Percentiles rank a stretch among this genome's conserved stretches.
Conservation (phyloP, 2,797 vertebrate species). For the Sebastes vulpes region DNA sequence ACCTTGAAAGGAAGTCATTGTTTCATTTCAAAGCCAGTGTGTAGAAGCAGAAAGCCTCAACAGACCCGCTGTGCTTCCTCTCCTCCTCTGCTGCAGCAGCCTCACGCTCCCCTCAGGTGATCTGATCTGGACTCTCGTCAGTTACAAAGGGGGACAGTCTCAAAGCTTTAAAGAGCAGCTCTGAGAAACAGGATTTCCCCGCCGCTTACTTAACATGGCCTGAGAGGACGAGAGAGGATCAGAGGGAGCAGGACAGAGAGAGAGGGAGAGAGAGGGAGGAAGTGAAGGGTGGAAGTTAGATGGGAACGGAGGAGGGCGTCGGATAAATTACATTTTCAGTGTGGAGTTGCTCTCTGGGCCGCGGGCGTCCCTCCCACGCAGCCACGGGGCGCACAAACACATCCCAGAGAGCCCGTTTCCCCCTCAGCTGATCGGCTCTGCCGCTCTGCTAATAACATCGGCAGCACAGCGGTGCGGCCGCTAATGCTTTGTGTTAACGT, state of each 20-base stretch:
- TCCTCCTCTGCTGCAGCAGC: too few relatives aligned
- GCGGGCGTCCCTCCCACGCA: background rate
- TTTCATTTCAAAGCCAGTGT: background rate
- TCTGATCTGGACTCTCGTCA: background rate
- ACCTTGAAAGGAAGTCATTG: background rate
- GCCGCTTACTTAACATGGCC: background rate
- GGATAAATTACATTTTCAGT: constrained; percentile 11
- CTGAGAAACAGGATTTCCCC: constrained; percentile 3
- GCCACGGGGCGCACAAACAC: background rate
- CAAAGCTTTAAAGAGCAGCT: background rate
- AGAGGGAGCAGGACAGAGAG: background rate
- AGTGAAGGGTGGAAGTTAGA: background rate
- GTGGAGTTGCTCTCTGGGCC: background rate
- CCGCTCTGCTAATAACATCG: background rate
- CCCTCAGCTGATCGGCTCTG: background rate
- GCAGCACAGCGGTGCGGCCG: background rate
- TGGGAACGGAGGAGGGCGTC: background rate
- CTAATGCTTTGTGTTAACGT: constrained; percentile 31
- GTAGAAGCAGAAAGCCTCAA: background rate
- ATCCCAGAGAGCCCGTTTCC: background rate
- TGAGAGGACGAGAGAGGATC: background rate
- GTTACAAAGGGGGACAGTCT: background rate
- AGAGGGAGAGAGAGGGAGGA: background rate
- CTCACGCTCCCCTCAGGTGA: background rate
- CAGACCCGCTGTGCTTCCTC: too few relatives aligned